Base-by-base conservation (phyloP, 2,888 invertebrate species). In the Netelia virgata region DNA sequence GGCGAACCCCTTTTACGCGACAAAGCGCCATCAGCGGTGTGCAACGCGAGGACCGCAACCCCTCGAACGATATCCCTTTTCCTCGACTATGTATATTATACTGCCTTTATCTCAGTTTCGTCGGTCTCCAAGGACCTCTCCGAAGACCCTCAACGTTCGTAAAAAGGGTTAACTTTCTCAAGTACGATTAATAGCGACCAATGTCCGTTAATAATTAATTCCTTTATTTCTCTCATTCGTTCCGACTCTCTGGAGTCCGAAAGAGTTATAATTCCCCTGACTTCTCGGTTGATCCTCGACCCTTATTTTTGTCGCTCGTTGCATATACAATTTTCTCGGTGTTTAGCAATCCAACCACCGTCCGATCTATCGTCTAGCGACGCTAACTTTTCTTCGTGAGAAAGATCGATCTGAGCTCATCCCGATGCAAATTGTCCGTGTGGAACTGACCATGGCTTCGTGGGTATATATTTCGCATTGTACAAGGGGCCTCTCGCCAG, bases 161-260 rank as follows among this genome's bases (percentile, higher is more conserved):
- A 87, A 86, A 87, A 90, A 86, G 90, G 89, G 90, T 90, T 89
- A 88, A 89, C 88, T 89, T 89, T 88, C 88, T 83, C 72, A 53
- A 80, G 79, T 88, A 88, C 90, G 88, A 90, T 91, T 91, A 90
- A 91, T 91, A 90, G 90, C 90, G 88, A 88, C 90, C 90, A 89
- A 89, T 89, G 88, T 88, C 87, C 89, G 89, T 90, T 90, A 90
- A 90, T 90, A 90, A 89, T 90, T 91, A 91, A 91, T 90, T 91
- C 89, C 88, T 87, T 90, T 90, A 90, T 91, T 91, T 90, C 90
- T 88, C 87, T 86, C 85, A 86, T 82, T 86, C 86, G 87, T 84
- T 85, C 64, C 50, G n/a, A 36, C 63, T 9, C 83, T 73, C 78
- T 66, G 36, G 83, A 85, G 74, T 69, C 73, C 69, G 5, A 1